Conservation (phyloP, 2,113 vertebrate genomes). For the Poecile atricapillus region DNA sequence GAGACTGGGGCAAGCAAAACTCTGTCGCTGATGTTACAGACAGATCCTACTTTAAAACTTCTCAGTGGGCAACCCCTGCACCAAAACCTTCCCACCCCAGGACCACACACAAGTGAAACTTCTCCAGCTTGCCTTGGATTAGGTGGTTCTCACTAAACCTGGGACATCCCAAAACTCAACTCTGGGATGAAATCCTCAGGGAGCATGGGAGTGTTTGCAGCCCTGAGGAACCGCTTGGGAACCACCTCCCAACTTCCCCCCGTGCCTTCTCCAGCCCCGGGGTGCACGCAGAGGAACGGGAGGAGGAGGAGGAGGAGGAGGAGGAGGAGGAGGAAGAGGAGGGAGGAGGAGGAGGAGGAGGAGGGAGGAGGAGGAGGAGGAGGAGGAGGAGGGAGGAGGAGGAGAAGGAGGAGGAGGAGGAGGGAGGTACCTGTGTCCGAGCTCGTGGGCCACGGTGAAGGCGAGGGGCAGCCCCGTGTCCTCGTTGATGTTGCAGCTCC, state of each 20-base stretch:
- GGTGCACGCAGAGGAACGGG: background rate
- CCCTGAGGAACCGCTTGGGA: background rate
- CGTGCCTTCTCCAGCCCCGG: background rate
- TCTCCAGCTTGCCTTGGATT: background rate
- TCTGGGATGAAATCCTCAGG: background rate
- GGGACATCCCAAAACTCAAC: background rate
- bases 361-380: background rate
- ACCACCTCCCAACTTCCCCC: background rate
- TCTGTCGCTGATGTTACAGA: fast-evolving
- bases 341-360: background rate
- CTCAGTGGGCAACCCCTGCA: background rate
- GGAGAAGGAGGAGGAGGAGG: background rate
- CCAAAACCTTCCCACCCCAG: background rate
- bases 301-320: background rate
- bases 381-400: no score
- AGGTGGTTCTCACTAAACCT: fast-evolving
- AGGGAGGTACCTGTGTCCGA: conserved; percentile 89
- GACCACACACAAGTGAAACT: fast-evolving
- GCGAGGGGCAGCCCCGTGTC: conserved; percentile 92
- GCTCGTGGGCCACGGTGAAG: conserved; percentile 94
- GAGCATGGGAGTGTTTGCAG: background rate
- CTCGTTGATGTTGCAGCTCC: conserved; percentile 93
- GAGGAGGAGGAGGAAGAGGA: background rate
- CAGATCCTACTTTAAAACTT: background rate
- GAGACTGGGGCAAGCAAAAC: background rate